Percentiles rank a stretch among this genome's conserved stretches.
phyloP scores from a whole-genome alignment of 2,113 vertebrate genomes.

The Echinops telfairi region DNA sequence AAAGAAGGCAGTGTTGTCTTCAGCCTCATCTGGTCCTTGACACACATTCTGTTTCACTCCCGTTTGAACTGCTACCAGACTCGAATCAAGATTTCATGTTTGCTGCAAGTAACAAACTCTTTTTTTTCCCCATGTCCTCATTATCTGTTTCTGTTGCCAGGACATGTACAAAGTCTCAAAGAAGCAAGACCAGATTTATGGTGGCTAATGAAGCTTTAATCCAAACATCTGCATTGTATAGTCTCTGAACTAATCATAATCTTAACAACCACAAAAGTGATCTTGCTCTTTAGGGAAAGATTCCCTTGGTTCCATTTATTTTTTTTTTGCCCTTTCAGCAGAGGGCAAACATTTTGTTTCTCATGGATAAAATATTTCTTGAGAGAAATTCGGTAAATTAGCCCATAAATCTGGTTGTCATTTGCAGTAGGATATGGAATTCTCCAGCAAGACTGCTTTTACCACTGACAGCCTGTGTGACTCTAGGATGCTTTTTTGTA shows the following conservation, averaged over 20 bases:
- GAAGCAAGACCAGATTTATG: background rate
- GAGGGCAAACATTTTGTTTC: background rate
- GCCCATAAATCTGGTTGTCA: background rate
- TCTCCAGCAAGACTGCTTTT: background rate
- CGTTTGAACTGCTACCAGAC: background rate
- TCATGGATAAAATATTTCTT: slow-evolving; percentile 35
- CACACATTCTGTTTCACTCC: background rate
- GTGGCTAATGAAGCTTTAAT: slow-evolving; percentile 3
- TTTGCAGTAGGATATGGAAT: background rate
- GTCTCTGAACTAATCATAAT: background rate
- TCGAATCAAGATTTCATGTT: background rate
- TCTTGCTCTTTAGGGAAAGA: background rate
- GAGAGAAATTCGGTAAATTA: slow-evolving; percentile 12
- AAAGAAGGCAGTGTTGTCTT: background rate
- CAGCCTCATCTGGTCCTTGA: background rate
- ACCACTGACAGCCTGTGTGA: background rate
- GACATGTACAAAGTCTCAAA: background rate
- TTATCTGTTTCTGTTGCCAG: background rate
- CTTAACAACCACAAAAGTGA: background rate
- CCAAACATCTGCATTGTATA: background rate
- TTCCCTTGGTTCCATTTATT: background rate
- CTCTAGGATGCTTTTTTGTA: background rate
- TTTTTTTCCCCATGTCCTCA: background rate
- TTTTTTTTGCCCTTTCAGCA: background rate
- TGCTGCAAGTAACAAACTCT: background rate